phyloP scores from a whole-genome alignment of 1,140 invertebrate species.

The Tenebrio molitor region DNA sequence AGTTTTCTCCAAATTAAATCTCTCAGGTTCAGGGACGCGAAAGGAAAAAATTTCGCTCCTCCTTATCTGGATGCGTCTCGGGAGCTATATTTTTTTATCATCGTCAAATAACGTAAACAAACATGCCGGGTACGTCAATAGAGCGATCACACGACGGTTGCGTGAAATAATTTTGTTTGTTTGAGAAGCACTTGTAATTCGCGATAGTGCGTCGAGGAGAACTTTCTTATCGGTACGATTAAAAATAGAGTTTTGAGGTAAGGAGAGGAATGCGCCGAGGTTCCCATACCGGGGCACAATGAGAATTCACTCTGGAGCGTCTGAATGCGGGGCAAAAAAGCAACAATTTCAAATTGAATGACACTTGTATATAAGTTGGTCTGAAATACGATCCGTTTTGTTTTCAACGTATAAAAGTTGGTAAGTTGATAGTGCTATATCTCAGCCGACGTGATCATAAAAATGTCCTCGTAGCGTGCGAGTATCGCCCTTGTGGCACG shows the following conservation, averaged over 20 bases:
- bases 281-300: conserved; percentile 10
- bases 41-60: no score
- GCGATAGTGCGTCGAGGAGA: not conserved
- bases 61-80: conserved; percentile 13
- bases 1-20: conserved; percentile 43
- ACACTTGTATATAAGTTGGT: conserved; percentile 63
- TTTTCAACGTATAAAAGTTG: conserved; percentile 66
- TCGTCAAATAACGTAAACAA: conserved; percentile 8
- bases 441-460: conserved; percentile 65
- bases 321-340: conserved; percentile 50
- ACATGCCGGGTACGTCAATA: not conserved
- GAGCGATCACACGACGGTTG: not conserved
- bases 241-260: conserved; percentile 38
- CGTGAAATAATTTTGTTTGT: conserved; percentile 8
- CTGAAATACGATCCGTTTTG: conserved; percentile 66
- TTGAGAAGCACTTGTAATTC: conserved; percentile 24
- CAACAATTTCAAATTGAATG: conserved; percentile 62
- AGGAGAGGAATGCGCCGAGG: not conserved
- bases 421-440: conserved; percentile 66
- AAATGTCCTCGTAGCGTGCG: conserved; percentile 62
- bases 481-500: conserved; percentile 57
- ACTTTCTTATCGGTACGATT: not conserved
- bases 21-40: conserved; percentile 21
- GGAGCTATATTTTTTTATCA: conserved; percentile 26
- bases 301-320: not conserved